Base-by-base conservation (phyloP, 2,888 invertebrate species). In the Eupelmus urozonus region DNA sequence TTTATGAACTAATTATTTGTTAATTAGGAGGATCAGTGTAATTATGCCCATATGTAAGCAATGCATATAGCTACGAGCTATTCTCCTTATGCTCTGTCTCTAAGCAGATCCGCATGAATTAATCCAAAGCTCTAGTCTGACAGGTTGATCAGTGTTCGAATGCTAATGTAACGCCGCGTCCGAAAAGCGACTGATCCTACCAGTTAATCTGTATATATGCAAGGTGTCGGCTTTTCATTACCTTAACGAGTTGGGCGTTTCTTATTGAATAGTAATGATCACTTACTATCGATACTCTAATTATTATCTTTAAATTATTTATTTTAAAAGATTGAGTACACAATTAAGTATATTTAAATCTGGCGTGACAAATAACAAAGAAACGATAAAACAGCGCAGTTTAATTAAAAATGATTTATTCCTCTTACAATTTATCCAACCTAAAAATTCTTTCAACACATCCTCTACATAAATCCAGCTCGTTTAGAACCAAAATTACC, bases 91-190 rank as follows among this genome's bases (percentile, higher is more conserved):
- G 65, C 57, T 57, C 18, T 0, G 25, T 23, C 49, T 11, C 49
- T 66, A 59, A 67, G 60, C 55, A 72, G 62, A 18, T 27, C 45
- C 29, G 55, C 76, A 65, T 76, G 65, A 70, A 76, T 76, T 70
- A 76, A 70, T 76, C 45, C 45, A 70, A 45, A 57, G 70, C 76
- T 65, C 25, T 25, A 27, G 55, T 49, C 70, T 13, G 76, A 65
- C 70, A 49, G 55, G 11, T 49, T 53, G 69, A 70, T 69, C 76
- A 57, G 63, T 45, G 63, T 63, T 63, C 25, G 63, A 70, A 76
- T 76, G 70, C 65, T 76, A 76, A 70, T 70, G 49, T 40, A 29
- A 29, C 5, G 34, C 5, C 20, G 11, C 2, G 4, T n/a, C 34
- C 51, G 71, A 40, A 72, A 63, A 25, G 51, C 63, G 18, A 11